Conservation (phyloP, 2,888 invertebrate species). For the Tethea ocularis region DNA sequence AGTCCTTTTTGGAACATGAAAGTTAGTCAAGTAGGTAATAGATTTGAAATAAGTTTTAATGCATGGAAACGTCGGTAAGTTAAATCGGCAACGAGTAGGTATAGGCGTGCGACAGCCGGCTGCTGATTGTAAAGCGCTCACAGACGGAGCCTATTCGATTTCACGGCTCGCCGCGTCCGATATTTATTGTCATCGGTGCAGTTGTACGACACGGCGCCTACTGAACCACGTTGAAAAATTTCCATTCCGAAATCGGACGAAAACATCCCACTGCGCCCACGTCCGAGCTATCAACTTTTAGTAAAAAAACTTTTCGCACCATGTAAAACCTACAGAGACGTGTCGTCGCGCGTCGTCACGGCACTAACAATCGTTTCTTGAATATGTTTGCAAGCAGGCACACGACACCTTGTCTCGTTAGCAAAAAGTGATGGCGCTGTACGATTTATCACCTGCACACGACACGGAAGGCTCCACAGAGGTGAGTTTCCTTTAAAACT, state of each 20-base stretch:
- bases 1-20: conserved; percentile 30
- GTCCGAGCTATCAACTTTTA: conserved; percentile 55
- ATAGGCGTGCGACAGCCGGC: conserved; percentile 72
- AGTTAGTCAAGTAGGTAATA: conserved; percentile 25
- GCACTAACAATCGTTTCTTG: conserved; percentile 68
- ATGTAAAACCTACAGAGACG: conserved; percentile 50
- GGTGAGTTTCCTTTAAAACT: conserved; percentile 60
- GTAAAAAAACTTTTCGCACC: conserved; percentile 46
- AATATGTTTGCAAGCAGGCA: conserved; percentile 64
- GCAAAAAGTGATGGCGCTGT: conserved; percentile 73
- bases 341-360: conserved; percentile 34
- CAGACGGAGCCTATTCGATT: conserved; percentile 84
- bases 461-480: conserved; percentile 58
- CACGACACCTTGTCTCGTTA: conserved; percentile 81
- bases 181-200: conserved; percentile 84
- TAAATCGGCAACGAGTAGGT: conserved; percentile 58
- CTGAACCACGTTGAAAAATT: conserved; percentile 81
- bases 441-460: conserved; percentile 79
- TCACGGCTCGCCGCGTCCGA: conserved; percentile 81
- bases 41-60: conserved; percentile 65
- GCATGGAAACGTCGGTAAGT: conserved; percentile 71
- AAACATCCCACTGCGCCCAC: conserved; percentile 68
- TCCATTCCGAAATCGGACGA: conserved; percentile 75
- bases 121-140: conserved; percentile 83
- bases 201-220: conserved; percentile 81